Evolutionary conservation across 1,140 invertebrate genomes (phyloP), one percentile per base, ranked within the genome.

Genomic region (Colletes latitarsis): DNA sequence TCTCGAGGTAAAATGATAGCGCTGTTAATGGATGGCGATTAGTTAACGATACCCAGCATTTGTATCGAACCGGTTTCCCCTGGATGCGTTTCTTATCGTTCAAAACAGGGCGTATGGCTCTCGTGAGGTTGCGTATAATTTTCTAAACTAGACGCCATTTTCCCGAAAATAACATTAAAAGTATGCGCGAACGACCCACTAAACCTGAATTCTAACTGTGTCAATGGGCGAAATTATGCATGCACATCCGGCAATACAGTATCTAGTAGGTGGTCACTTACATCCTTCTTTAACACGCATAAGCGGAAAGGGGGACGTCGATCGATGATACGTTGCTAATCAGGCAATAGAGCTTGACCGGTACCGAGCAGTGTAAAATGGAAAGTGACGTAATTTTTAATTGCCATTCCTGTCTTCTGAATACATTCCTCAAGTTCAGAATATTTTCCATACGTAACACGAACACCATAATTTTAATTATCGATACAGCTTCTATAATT

Each of bases 271-370:
- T 81, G 17, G 43, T 84, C 63, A 69, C 63, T 82, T 74, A 82
- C 64, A 68, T 81, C 76, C 85, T 83, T 86, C 60, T 67, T 71
- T 52, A 60, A 68, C 43, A 80, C 55, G 60, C 64, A 75, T 49
- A 63, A 79, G 66, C 84, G 84, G 75, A 85, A 85, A 85, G 73
- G 79, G 83, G 84, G 60, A 70, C 60, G 66, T 70, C 68, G 79
- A 80, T 74, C 73, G 75, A 75, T 70, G 73, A 75, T 67, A 73
- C 66, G 71, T 75, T 67, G 62, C 60, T 41, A 67, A 43, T 67
- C 64, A 14, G n/a, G 43, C 64, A 67, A 52, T 21, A 46, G n/a
- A 30, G 78, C 41, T 8, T 71, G 30, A 76, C 41, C 17, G 12
- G 55, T 58, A 49, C 17, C 57, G 41, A 46, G 14, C 46, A 72